Percentiles rank a stretch among this genome's conserved stretches.
These are phyloP conservation scores for Drosophila borealis DNA, from an alignment of 2,888 invertebrate species.

Conservation along the genomic window DNA sequence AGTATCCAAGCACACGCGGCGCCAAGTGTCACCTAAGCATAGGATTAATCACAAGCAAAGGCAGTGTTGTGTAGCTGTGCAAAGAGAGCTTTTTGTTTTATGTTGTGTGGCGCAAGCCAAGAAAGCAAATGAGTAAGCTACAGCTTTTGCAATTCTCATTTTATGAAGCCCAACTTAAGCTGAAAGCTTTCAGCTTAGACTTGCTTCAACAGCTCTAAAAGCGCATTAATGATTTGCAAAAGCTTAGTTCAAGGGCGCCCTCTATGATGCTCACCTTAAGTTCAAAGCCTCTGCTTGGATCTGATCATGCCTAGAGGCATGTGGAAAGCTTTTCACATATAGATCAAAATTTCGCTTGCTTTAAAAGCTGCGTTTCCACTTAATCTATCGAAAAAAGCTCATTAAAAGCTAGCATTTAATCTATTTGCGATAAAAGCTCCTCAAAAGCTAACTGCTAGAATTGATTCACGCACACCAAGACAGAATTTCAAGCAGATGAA, in stretches of 20 bases:
- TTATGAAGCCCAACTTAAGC: not conserved
- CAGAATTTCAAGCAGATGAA: no score
- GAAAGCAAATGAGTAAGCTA: no score
- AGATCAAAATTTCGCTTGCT: no score
- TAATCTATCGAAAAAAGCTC: no score
- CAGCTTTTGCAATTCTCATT: not conserved
- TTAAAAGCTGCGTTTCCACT: no score
- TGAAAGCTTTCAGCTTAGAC: not conserved
- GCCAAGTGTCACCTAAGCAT: conserved; percentile 19
- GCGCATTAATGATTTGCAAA: not conserved
- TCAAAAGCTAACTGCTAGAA: no score
- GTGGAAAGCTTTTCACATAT: no score
- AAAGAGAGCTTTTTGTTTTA: not conserved
- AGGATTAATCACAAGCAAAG: not conserved
- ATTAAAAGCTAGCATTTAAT: not conserved
- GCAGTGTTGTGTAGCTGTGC: not conserved
- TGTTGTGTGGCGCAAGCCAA: no score
- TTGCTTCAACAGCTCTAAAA: not conserved
- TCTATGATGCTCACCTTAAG: not conserved
- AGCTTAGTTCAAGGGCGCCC: not conserved
- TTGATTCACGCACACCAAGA: no score
- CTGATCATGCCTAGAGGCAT: not conserved
- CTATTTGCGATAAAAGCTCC: no score
- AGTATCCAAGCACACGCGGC: conserved; percentile 27
- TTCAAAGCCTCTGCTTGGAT: not conserved